Base-by-base conservation (phyloP, 2,888 invertebrate species). In the Matsumyia berberina region DNA sequence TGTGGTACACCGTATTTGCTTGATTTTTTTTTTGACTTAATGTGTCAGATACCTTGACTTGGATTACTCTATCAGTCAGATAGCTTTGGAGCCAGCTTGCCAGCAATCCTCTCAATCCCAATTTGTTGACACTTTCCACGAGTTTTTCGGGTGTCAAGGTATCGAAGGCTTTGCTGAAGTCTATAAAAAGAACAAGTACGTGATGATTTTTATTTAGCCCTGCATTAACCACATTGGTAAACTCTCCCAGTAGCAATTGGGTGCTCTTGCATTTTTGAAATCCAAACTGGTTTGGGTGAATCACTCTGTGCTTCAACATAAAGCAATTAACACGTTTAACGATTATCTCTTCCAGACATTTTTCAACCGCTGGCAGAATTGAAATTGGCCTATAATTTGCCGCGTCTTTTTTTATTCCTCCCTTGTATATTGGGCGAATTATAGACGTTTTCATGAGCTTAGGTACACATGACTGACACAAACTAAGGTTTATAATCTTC, bases 131-230 rank as follows among this genome's bases (percentile, higher is more conserved):
- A 24, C 11, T 44, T 17, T 19, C n/a, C 6, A 57, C 0, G 3
- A 57, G 44, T 1, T 70, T 58, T 37, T 49, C 46, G 3, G 5
- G 33, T 3, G 12, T 57, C 0, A 35, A 12, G 0, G 55, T 69
- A 39, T 62, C 44, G 7, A 64, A 49, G 6, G 37, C 51, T 51
- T 66, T 66, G 51, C 66, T 66, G 6, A 64, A 64, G 9, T 64
- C 64, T 2, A 64, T 33, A 24, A 64, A 49, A 5, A 31, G 31
- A 1, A 55, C 42, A 17, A 42, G 42, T 1, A 42, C 31, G n/a
- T 55, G 29, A 6, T 55, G 67, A n/a, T 33, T 55, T 55, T n/a
- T 66, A 15, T 42, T 55, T 4, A 39, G 39, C 0, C 66, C 66
- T 5, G 37, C 35, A 37, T 64, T 64, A 9, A 35, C 31, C 6